Evolutionary conservation across 2,113 vertebrate species (phyloP).

Genomic region (Chaetura pelagica): DNA sequence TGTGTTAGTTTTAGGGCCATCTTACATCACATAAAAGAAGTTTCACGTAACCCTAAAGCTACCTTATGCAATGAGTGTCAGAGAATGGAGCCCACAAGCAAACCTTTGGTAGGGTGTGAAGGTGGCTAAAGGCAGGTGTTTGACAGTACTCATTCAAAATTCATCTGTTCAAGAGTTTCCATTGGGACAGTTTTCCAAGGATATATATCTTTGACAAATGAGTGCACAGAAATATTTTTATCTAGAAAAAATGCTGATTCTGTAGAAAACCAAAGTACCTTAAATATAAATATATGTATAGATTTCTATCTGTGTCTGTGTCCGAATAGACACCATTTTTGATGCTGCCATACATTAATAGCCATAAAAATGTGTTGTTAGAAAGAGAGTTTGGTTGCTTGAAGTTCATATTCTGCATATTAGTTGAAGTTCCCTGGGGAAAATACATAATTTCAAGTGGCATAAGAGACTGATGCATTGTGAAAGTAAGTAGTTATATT

Average conservation of each 20-base stretch:
- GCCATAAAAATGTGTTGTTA: not conserved
- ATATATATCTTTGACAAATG: not conserved
- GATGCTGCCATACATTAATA: not conserved
- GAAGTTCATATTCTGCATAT: not conserved
- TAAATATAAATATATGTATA: not conserved
- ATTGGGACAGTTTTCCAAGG: not conserved
- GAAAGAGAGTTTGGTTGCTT: not conserved
- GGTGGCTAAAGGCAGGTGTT: not conserved
- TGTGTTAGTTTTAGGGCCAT: not conserved
- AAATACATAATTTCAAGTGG: not conserved
- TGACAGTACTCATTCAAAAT: not conserved
- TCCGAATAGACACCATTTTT: not conserved
- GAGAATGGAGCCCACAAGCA: accelerated
- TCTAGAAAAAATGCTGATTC: not conserved
- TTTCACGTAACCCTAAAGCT: not conserved
- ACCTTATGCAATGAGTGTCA: not conserved
- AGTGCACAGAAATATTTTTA: not conserved
- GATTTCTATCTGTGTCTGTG: not conserved
- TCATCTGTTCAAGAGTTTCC: not conserved
- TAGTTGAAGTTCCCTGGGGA: not conserved
- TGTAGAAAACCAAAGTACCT: not conserved
- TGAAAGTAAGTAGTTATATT: not conserved
- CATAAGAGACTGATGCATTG: not conserved
- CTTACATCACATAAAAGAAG: not conserved
- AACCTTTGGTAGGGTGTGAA: not conserved